phyloP scores from a whole-genome alignment of 1,140 invertebrate genomes.

The Brachionus sp. region DNA sequence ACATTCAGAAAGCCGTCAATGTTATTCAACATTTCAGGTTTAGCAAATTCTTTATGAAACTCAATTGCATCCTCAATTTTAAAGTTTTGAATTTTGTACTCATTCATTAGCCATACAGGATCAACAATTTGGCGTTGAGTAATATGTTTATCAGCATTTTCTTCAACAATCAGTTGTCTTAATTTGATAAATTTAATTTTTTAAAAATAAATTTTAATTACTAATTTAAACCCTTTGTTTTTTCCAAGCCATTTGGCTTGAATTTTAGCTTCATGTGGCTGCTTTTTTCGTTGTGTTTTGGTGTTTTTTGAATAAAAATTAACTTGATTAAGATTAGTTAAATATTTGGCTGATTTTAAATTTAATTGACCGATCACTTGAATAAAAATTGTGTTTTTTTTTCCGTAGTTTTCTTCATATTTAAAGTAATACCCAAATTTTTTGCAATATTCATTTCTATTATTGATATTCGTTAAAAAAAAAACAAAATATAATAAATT shows the following conservation, averaged over 20 bases:
- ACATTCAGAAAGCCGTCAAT: background rate
- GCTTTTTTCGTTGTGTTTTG: conserved; percentile 39
- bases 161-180: conserved; percentile 7
- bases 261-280: conserved; percentile 22
- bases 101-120: conserved; percentile 42
- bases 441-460: conserved; percentile 10
- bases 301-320: conserved; percentile 43
- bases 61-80: conserved; percentile 19
- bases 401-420: background rate
- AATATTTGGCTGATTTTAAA: background rate
- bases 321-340: background rate
- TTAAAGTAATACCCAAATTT: background rate
- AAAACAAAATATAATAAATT: background rate
- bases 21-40: conserved; percentile 31
- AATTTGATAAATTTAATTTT: background rate
- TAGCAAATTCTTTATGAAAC: conserved; percentile 38
- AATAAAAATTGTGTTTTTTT: background rate
- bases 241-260: background rate
- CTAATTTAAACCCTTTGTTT: conserved; percentile 4
- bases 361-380: background rate
- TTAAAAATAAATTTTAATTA: background rate
- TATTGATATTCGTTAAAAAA: conserved; percentile 6
- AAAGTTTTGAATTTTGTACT: conserved; percentile 29
- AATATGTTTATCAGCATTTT: background rate
- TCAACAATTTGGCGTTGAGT: conserved; percentile 34